Evolutionary conservation across 2,113 vertebrate genomes (phyloP), one percentile per base, ranked within the genome.

Genomic region (Melanocharis versteri): DNA sequence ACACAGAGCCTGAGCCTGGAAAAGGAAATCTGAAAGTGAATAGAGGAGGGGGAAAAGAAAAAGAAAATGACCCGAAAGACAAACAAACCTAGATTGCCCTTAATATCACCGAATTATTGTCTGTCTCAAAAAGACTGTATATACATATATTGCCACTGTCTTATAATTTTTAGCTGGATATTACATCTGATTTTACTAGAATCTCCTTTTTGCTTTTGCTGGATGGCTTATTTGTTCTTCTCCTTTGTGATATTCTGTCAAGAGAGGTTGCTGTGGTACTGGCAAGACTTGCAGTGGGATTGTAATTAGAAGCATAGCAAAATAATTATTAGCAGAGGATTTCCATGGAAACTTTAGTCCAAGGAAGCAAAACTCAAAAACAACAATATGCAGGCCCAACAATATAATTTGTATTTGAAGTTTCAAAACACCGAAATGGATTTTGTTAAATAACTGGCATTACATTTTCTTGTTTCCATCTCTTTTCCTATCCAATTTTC

Each of bases 251-350:
- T 94, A 87, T 9, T 89, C 78, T 68, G 40, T 60, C 70, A 91
- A 87, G 65, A 82, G 90, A 85, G 70, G 48, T 79, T 93, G 83
- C 83, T 83, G 83, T 92, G 94, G 90, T 90, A 92, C 75, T 94
- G 90, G 95, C 71, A 93, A 84, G 81, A 53, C 61, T 93, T 87
- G 91, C 84, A 90, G 90, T 40, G 64, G 77, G 69, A 92, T 93
- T 90, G 83, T 96, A 96, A 97, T 96, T 93, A 94, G 78, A 95
- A 96, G 94, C 95, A 96, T 69, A 96, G 95, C 85, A 96, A 88
- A 95, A 91, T 96, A 96, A 96, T 97, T 95, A 97, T 97, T 96
- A 96, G 83, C 92, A 97, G 97, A 94, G 83, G 51, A 90, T 91
- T 94, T 92, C 96, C 94, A 93, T 91, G 95, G 91, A 91, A 96